A percentile compares a stretch with the other conserved stretches of the same genome.
Evolutionary conservation across 2,888 invertebrate genomes (phyloP).

Genomic region (Rhagium mordax): DNA sequence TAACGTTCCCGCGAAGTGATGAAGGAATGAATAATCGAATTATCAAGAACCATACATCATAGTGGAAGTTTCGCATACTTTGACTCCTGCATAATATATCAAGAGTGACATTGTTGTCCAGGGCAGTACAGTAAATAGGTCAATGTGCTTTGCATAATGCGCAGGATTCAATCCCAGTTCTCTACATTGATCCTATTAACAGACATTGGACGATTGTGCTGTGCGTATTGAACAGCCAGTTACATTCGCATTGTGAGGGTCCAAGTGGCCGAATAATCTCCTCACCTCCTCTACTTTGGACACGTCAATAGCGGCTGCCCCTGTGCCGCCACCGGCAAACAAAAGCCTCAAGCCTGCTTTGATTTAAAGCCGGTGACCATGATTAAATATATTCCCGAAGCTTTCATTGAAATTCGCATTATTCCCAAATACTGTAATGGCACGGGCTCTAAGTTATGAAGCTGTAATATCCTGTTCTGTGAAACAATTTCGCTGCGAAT

Average conservation of each 20-base stretch:
- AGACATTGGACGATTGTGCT: constrained; percentile 62
- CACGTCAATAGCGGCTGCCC: not conserved
- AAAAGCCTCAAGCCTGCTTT: constrained; percentile 21
- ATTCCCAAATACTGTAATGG: not conserved
- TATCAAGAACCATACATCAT: constrained; percentile 20
- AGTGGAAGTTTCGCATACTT: not conserved
- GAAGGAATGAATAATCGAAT: constrained; percentile 12
- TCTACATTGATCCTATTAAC: constrained; percentile 65
- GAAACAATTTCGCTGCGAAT: not conserved
- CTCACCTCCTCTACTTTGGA: constrained; percentile 17
- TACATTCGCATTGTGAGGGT: constrained; percentile 33
- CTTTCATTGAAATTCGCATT: constrained; percentile 22
- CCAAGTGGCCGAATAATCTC: constrained; percentile 33
- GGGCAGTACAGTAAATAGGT: constrained; percentile 57
- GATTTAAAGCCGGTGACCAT: constrained; percentile 19
- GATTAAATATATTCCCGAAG: constrained; percentile 18
- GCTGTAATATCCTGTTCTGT: constrained; percentile 1
- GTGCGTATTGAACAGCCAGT: constrained; percentile 55
- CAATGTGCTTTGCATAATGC: constrained; percentile 65
- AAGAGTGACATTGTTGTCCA: constrained; percentile 55
- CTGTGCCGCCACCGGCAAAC: not conserved
- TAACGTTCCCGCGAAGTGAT: not conserved
- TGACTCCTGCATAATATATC: constrained; percentile 24
- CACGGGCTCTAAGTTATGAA: constrained; percentile 1
- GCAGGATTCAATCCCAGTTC: constrained; percentile 65